Evolutionary conservation across 2,113 vertebrate genomes (phyloP), one percentile per base, ranked within the genome.

Genomic region (Malurus melanocephalus): DNA sequence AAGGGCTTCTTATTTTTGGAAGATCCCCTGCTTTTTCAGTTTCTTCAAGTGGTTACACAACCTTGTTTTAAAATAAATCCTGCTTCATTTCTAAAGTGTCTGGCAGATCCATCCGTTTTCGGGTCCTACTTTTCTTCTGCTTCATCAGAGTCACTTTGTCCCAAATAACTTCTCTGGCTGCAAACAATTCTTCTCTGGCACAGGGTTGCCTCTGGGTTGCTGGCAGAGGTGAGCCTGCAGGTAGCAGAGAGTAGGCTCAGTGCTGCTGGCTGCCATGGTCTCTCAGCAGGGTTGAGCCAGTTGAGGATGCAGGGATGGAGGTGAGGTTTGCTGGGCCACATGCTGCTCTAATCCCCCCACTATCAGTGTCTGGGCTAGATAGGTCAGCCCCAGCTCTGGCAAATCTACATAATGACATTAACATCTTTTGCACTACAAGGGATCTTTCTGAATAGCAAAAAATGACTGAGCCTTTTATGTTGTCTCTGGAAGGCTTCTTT

Each of bases 51-150:
- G 55, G 66, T 94, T 95, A 93, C 40, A 79, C 92, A 94, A 95
- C 78, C 80, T 53, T 30, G 43, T 38, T 88, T 90, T 94, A 95
- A 95, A 95, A 93, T 94, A 93, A 92, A 85, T 52, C 71, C 84
- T 55, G 55, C 85, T 95, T 90, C 80, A 30, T 72, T 94, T 79
- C 92, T 73, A 2, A 92, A 92, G 84, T 22, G 85, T 93, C 94
- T 96, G 92, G 83, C 88, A 84, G 82, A 73, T 82, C 55, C 77
- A 81, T 86, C 33, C 69, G 1, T 33, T 83, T 89, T 69, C 4
- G 1, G 88, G 73, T 72, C 77, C 80, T 90, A 72, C 66, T 92
- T 93, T 73, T 82, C 68, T 81, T 76, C 69, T 61, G 68, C 55
- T 88, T 88, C n/a, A 5, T 30, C 60, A 80, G 56, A 71, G 56